phyloP scores from a whole-genome alignment of 1,140 invertebrate genomes.

The Drosophila miranda region DNA sequence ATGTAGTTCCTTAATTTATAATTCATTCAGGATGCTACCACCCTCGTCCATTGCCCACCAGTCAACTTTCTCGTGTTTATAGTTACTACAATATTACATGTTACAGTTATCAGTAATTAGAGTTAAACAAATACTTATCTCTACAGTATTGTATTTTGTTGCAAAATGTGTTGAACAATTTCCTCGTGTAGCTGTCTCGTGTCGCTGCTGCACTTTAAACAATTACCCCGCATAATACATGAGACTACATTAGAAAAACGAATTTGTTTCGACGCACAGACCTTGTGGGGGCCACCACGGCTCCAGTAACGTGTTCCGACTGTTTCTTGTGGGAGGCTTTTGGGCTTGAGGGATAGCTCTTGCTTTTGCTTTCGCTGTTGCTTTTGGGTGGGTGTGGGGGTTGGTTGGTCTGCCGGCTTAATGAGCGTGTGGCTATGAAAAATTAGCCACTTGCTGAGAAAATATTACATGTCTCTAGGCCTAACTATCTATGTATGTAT shows the following conservation, averaged over 20 bases:
- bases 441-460: conserved; percentile 77
- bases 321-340: conserved; percentile 33
- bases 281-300: conserved; percentile 13
- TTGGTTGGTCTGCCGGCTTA: conserved; percentile 54
- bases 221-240: conserved; percentile 73
- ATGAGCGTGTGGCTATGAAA: conserved; percentile 76
- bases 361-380: neutral
- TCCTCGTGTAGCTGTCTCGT: conserved; percentile 39
- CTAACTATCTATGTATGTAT: conserved; percentile 50
- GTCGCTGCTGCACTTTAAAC: conserved; percentile 55
- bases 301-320: conserved; percentile 6
- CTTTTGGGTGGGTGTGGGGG: conserved; percentile 41
- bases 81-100: conserved; percentile 66
- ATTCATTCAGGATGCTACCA: conserved; percentile 23
- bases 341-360: conserved; percentile 42
- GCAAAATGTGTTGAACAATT: conserved; percentile 61
- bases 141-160: conserved; percentile 62
- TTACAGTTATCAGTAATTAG: conserved; percentile 77
- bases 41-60: conserved; percentile 43
- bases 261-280: conserved; percentile 63
- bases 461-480: conserved; percentile 63
- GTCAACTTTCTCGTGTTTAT: conserved; percentile 37
- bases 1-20: conserved; percentile 19
- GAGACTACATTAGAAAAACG: conserved; percentile 69
- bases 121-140: conserved; percentile 78